These are phyloP conservation scores for Phataginus tetradactyla DNA, from an alignment of 2,797 vertebrate genomes.

Conservation along the genomic window DNA sequence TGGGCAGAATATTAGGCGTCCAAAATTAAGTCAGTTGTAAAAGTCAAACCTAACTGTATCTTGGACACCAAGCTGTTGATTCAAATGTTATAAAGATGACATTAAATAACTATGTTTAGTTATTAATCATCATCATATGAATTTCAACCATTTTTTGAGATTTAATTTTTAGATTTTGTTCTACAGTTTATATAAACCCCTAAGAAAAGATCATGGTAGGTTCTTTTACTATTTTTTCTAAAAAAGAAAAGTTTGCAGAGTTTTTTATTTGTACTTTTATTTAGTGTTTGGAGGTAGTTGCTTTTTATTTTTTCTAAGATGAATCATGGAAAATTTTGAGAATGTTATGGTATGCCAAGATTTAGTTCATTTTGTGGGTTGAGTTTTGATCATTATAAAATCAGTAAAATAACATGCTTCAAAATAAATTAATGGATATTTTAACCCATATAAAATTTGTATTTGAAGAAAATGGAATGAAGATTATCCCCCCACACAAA, in stretches of 20 bases:
- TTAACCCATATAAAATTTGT: neutral
- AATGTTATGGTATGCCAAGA: neutral
- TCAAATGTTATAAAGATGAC: neutral
- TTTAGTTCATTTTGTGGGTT: neutral
- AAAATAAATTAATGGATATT: neutral
- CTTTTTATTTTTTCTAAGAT: neutral
- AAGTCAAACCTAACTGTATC: neutral
- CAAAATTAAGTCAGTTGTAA: neutral
- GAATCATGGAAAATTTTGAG: neutral
- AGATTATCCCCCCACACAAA: neutral
- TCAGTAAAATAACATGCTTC: neutral
- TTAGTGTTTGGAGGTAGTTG: neutral
- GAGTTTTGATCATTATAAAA: neutral
- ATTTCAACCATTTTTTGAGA: neutral
- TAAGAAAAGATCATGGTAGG: neutral
- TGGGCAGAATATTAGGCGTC: neutral
- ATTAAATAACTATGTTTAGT: neutral
- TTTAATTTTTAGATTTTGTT: neutral
- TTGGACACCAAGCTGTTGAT: neutral
- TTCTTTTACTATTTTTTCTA: neutral
- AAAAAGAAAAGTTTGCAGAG: neutral
- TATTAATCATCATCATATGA: neutral
- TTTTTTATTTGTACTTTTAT: neutral
- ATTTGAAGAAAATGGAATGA: neutral
- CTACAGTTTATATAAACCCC: neutral